Evolutionary conservation across 2,113 vertebrate genomes (phyloP).

Genomic region (Craseonycteris thonglongyai): DNA sequence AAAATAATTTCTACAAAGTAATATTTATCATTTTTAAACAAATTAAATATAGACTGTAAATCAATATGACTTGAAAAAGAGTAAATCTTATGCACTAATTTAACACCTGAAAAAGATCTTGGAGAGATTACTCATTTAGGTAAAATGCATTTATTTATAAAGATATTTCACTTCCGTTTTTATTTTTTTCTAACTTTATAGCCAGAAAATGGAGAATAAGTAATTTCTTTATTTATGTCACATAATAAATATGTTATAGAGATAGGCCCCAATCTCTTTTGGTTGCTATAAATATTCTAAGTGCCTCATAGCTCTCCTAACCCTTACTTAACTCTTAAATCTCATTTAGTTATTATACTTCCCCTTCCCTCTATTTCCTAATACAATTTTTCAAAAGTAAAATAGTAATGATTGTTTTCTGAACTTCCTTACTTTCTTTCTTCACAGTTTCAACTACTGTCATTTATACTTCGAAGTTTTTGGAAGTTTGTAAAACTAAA

Average conservation of each 20-base stretch:
- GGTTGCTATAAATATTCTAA: background rate
- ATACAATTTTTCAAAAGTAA: background rate
- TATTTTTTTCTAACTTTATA: background rate
- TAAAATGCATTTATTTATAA: background rate
- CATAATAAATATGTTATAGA: background rate
- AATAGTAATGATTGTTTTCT: background rate
- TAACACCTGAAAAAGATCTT: background rate
- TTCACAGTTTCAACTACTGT: background rate
- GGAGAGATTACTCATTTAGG: background rate
- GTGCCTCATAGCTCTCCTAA: background rate
- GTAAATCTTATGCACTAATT: background rate
- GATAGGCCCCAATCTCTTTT: background rate
- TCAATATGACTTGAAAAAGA: background rate
- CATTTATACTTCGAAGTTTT: background rate
- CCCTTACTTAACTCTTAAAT: background rate
- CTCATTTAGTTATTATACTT: background rate
- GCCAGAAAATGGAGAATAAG: background rate
- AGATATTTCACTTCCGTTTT: background rate
- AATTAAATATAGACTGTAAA: background rate
- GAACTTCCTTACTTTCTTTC: background rate
- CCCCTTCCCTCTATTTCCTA: background rate
- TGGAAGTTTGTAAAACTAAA: background rate
- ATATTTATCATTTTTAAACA: background rate
- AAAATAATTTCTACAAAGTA: background rate
- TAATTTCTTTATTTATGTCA: background rate